A percentile compares a stretch with the other conserved stretches of the same genome.
phyloP scores from a whole-genome alignment of 2,797 vertebrate species.

The Paedocypris micromegethes region DNA sequence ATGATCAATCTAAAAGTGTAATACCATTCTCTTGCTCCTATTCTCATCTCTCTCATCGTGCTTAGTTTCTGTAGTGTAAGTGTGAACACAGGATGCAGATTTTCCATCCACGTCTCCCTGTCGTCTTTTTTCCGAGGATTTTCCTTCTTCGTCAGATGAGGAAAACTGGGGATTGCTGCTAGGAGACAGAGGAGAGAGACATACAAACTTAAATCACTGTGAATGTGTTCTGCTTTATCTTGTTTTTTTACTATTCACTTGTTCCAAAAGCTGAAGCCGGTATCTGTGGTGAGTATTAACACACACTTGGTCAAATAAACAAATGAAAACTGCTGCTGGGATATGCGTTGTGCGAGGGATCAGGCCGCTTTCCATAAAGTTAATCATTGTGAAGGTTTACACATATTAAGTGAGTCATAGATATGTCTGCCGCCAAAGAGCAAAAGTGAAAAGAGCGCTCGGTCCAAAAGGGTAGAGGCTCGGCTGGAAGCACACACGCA shows the following conservation, averaged over 20 bases:
- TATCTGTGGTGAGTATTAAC: background rate
- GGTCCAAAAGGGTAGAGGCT: slow-evolving; percentile 5
- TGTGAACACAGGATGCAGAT: background rate
- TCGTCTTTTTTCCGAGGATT: slow-evolving; percentile 22
- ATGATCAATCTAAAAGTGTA: no score
- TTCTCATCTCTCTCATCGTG: slow-evolving; percentile 12
- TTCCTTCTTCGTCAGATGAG: slow-evolving; percentile 20
- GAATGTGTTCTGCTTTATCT: background rate
- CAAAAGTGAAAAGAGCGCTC: slow-evolving; percentile 29
- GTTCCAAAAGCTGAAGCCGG: background rate
- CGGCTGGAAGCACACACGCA: slow-evolving; percentile 21
- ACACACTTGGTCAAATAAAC: slow-evolving; percentile 1
- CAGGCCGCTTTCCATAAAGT: slow-evolving; percentile 4
- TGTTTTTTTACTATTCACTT: background rate
- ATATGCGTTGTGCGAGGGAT: slow-evolving; percentile 12
- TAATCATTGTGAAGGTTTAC: slow-evolving; percentile 29
- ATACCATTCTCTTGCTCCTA: slow-evolving; percentile 9
- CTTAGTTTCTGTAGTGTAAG: slow-evolving; percentile 1
- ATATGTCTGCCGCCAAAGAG: slow-evolving; percentile 5
- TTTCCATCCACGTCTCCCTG: slow-evolving; percentile 9
- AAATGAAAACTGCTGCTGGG: slow-evolving; percentile 15
- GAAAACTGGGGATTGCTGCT: slow-evolving; percentile 19
- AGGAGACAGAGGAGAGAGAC: background rate
- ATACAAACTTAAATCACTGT: no score
- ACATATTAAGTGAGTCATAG: slow-evolving; percentile 33